Evolutionary conservation across 2,113 vertebrate species (phyloP), one percentile per base, ranked within the genome.

Genomic region (Dolichotis patagonum): DNA sequence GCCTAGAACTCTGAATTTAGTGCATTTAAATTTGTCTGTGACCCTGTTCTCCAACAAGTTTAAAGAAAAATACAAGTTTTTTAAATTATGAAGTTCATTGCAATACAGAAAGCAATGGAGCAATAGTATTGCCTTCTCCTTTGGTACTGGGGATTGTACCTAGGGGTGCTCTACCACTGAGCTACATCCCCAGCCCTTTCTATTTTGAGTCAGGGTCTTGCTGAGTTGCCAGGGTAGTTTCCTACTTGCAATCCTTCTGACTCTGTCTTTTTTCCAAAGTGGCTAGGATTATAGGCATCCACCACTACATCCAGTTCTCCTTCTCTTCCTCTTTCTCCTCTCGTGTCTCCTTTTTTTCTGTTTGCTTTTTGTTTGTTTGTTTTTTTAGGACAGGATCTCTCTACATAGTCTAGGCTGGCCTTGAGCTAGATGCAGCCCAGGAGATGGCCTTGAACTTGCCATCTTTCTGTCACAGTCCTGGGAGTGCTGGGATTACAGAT

Each of bases 21-120:
- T 69, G 92, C 17, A 69, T 67, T 95, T 81, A 93, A 91, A 85
- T 24, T 96, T 92, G 43, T 85, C 80, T 62, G 49, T 90, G 41
- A 88, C n/a, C 86, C 5, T 90, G 49, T 46, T 89, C 56, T 89
- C 89, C 60, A 93, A 26, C 54, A 38, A 58, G 17, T 80, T 97
- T 82, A 60, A 26, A 3, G 22, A 67, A 80, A 82, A 77, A 8
- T 10, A 38, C 1, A 95, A 4, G 12, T 20, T 82, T 56, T 89
- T 58, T 35, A 90, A 93, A 80, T 62, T 84, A 73, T 80, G n/a
- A 32, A 35, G 30, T 85, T 80, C 38, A n/a, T 14, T 69, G 56
- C 41, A 52, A 92, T 7, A 67, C 11, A 89, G 19, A 77, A 1
- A 96, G 16, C 41, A 94, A 81, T 22, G 5, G 7, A 77, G 5